These are phyloP conservation scores for Benitochromis conjunctus DNA, from an alignment of 2,113 vertebrate genomes.

Conservation along the genomic window DNA sequence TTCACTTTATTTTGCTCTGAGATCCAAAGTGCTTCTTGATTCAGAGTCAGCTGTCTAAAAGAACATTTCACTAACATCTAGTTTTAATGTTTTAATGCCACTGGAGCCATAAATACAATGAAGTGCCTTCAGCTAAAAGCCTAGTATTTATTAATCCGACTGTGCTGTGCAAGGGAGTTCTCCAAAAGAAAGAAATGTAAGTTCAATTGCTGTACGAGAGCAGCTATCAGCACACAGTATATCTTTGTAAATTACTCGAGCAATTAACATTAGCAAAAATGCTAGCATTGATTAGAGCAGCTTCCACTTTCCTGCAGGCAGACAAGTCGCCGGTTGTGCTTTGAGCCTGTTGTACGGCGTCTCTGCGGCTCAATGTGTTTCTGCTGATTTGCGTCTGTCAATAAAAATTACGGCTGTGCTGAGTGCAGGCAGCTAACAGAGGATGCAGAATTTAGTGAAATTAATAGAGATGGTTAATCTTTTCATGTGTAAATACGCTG, in stretches of 20 bases:
- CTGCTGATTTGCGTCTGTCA: slow-evolving; percentile 15
- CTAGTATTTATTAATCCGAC: slow-evolving; percentile 34
- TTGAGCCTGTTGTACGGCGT: background rate
- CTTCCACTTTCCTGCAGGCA: background rate
- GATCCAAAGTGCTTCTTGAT: slow-evolving; percentile 10
- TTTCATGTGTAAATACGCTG: slow-evolving; percentile 67
- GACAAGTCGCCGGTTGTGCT: background rate
- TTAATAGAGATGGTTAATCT: slow-evolving; percentile 59
- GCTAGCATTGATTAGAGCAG: slow-evolving; percentile 7
- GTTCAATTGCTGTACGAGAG: background rate
- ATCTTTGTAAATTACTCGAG: background rate
- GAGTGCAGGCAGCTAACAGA: background rate
- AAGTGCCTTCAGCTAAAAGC: slow-evolving; percentile 40
- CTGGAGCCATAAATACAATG: slow-evolving; percentile 29
- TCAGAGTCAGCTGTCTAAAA: slow-evolving; percentile 20
- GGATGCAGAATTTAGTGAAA: slow-evolving; percentile 32
- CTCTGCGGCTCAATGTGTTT: background rate
- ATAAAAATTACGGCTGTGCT: background rate
- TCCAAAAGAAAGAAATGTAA: background rate
- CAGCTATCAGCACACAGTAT: background rate
- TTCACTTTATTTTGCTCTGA: background rate
- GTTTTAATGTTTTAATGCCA: slow-evolving; percentile 32
- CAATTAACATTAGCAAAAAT: slow-evolving; percentile 30
- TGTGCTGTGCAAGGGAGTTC: slow-evolving; percentile 2
- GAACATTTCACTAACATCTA: slow-evolving; percentile 28